phyloP scores from a whole-genome alignment of 1,140 invertebrate genomes.

The Drosophila lacteicornis region DNA sequence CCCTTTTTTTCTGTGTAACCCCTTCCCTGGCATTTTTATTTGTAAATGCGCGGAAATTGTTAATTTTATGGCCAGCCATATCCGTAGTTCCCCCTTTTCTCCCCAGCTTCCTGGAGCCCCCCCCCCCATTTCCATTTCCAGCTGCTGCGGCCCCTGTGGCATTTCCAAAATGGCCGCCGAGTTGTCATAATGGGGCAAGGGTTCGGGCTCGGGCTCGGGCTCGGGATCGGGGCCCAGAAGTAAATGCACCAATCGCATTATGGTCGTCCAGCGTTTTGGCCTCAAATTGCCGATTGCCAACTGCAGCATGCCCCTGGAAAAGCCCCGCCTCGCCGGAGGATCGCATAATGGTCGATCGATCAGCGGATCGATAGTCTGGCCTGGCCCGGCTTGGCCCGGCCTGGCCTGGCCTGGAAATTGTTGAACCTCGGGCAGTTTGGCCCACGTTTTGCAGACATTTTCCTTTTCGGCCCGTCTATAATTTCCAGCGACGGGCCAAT shows the following conservation, averaged over 20 bases:
- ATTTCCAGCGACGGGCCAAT: slow-evolving; percentile 49
- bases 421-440: slow-evolving; percentile 56
- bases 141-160: slow-evolving; percentile 31
- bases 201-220: neutral
- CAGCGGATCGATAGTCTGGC: slow-evolving; percentile 19
- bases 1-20: neutral
- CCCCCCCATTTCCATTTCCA: slow-evolving; percentile 17
- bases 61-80: slow-evolving; percentile 77
- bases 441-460: slow-evolving; percentile 80
- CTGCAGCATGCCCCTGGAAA: slow-evolving; percentile 39
- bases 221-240: slow-evolving; percentile 42
- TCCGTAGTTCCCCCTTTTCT: slow-evolving; percentile 35
- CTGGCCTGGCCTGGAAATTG: slow-evolving; percentile 3
- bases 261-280: slow-evolving; percentile 75
- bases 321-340: slow-evolving; percentile 1
- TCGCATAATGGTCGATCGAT: slow-evolving; percentile 48
- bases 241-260: slow-evolving; percentile 83
- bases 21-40: slow-evolving; percentile 25
- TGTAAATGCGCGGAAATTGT: slow-evolving; percentile 80
- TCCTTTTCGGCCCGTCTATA: slow-evolving; percentile 48
- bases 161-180: slow-evolving; percentile 70
- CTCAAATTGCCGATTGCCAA: slow-evolving; percentile 68
- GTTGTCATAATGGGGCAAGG: slow-evolving; percentile 5
- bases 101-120: slow-evolving; percentile 20
- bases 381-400: too few species aligned